These are phyloP conservation scores for Schlechtendalia chinensis DNA, from an alignment of 1,140 invertebrate genomes.

Conservation along the genomic window DNA sequence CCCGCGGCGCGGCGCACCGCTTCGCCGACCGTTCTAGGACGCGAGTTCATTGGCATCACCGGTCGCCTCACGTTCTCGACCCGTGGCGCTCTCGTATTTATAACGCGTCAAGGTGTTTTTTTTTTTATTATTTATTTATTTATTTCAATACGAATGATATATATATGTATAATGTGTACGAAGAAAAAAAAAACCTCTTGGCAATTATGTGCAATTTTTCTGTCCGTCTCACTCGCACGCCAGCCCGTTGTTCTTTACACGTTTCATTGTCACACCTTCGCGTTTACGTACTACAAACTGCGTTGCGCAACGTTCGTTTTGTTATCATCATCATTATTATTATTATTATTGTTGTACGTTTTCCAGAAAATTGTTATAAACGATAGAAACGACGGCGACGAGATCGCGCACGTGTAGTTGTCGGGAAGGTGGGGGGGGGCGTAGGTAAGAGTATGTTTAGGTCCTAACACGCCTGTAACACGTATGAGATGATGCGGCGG, in stretches of 20 bases:
- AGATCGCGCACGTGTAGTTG: too few relatives aligned
- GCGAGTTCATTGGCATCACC: conserved; percentile 47
- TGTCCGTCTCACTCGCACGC: background rate
- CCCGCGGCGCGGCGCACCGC: background rate
- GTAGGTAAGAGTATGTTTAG: too few relatives aligned
- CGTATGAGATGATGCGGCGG: conserved; percentile 12
- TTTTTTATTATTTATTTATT: too few relatives aligned
- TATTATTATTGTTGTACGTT: too few relatives aligned
- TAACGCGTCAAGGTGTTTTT: conserved; percentile 44
- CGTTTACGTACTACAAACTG: background rate
- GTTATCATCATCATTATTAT: too few relatives aligned
- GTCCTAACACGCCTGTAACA: too few relatives aligned
- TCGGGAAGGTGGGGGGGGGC: too few relatives aligned
- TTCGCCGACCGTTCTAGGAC: conserved; percentile 36
- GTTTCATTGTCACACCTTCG: conserved; percentile 22
- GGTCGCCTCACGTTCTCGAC: conserved; percentile 21
- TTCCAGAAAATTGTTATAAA: too few relatives aligned
- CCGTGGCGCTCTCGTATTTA: conserved; percentile 41
- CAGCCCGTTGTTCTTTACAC: background rate
- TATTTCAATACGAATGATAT: conserved; percentile 22
- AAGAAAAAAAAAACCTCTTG: background rate
- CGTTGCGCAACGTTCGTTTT: background rate
- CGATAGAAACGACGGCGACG: too few relatives aligned
- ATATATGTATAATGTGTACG: background rate
- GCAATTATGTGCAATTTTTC: background rate